Conservation (phyloP, 2,888 invertebrate species). For the Psococerastis gibbosa region DNA sequence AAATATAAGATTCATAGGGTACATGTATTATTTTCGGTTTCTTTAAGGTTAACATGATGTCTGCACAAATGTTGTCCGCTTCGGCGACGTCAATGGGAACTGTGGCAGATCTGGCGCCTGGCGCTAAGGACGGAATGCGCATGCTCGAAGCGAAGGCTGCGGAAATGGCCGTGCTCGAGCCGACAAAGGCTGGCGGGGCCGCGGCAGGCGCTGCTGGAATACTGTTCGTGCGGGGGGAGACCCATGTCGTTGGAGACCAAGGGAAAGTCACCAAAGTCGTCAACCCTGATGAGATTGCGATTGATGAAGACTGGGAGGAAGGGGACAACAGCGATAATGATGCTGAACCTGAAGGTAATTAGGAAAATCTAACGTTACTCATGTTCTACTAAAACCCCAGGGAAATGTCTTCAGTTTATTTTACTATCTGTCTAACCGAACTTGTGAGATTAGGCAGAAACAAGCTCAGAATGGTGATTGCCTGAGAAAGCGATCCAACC, state of each 20-base stretch:
- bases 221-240: constrained; percentile 74
- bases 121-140: constrained; percentile 71
- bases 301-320: constrained; percentile 51
- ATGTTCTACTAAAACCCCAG: constrained; percentile 5
- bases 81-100: constrained; percentile 44
- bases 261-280: constrained; percentile 38
- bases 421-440: constrained; percentile 13
- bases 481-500: no score
- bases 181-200: constrained; percentile 21
- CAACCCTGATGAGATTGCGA: constrained; percentile 78
- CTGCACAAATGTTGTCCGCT: constrained; percentile 86
- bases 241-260: constrained; percentile 38
- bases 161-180: constrained; percentile 32
- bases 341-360: constrained; percentile 2
- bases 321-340: constrained; percentile 32
- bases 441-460: no score
- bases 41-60: constrained; percentile 96
- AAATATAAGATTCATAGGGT: no score
- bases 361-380: constrained; percentile 22
- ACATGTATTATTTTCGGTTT: no score
- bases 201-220: constrained; percentile 36
- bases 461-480: no score
- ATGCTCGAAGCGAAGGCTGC: constrained; percentile 69
- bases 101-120: constrained; percentile 51
- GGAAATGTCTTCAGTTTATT: not conserved